phyloP scores from a whole-genome alignment of 2,113 vertebrate species.

The Prolemur simus region DNA sequence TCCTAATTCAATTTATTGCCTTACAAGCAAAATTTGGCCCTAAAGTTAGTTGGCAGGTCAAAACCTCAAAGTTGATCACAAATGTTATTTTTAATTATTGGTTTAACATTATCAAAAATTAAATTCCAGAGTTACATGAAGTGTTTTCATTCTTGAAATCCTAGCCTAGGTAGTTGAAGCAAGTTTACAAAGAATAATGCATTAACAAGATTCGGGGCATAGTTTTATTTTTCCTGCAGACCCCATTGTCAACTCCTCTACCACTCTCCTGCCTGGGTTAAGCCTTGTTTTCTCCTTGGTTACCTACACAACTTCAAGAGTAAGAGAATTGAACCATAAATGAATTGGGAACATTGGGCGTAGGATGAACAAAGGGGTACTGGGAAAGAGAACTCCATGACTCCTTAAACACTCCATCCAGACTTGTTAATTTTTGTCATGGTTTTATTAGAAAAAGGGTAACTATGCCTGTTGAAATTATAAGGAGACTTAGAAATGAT shows the following conservation, averaged over 20 bases:
- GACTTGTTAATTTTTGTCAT: background rate
- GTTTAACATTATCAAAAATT: conserved; percentile 20
- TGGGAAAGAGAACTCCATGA: background rate
- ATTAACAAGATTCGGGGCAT: background rate
- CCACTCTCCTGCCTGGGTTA: background rate
- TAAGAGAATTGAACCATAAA: background rate
- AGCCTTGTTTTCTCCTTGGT: background rate
- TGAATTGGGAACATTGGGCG: background rate
- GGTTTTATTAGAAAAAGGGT: background rate
- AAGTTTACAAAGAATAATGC: background rate
- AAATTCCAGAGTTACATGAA: background rate
- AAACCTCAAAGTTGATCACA: conserved; percentile 27
- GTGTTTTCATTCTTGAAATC: background rate
- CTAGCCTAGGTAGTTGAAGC: background rate
- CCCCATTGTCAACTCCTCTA: background rate
- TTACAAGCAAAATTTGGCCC: background rate
- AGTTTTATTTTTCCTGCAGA: background rate
- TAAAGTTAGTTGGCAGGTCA: conserved; percentile 13
- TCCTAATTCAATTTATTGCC: background rate
- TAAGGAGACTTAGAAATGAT: background rate
- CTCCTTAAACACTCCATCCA: background rate
- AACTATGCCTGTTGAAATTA: background rate
- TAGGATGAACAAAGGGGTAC: background rate
- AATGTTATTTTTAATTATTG: conserved; percentile 19
- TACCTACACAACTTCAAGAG: background rate